Conservation (phyloP, 2,888 invertebrate species). For the Callyntrura guangdongensis region DNA sequence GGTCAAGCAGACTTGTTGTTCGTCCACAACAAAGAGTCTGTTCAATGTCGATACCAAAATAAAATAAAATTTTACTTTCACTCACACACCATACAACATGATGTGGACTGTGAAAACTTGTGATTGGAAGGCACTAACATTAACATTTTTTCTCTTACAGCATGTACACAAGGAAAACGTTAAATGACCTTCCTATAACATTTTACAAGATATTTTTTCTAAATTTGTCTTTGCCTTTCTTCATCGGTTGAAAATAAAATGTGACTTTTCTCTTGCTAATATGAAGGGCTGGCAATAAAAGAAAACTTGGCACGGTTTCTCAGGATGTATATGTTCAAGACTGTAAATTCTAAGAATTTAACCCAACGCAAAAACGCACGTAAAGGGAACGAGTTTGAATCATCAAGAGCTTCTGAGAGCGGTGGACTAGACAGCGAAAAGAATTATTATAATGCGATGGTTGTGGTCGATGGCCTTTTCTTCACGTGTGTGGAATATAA, state of each 20-base stretch:
- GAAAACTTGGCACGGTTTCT: conserved; percentile 40
- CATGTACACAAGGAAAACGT: neutral
- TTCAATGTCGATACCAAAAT: conserved; percentile 20
- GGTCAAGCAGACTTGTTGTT: conserved; percentile 15
- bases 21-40: conserved; percentile 16
- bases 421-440: conserved; percentile 29
- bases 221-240: conserved; percentile 1
- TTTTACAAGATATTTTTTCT: neutral
- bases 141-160: conserved; percentile 15
- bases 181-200: neutral
- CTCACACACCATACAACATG: too few species aligned
- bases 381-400: neutral
- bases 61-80: too few species aligned
- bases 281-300: conserved; percentile 52
- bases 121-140: neutral
- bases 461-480: neutral
- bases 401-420: neutral
- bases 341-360: neutral
- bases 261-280: neutral
- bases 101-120: neutral
- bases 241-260: neutral
- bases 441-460: conserved; percentile 41
- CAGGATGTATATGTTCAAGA: neutral
- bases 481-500: conserved; percentile 47
- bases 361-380: neutral